Evolutionary conservation across 1,140 invertebrate genomes (phyloP), one percentile per base, ranked within the genome.

Genomic region (Trachymyrmex septentrionalis): DNA sequence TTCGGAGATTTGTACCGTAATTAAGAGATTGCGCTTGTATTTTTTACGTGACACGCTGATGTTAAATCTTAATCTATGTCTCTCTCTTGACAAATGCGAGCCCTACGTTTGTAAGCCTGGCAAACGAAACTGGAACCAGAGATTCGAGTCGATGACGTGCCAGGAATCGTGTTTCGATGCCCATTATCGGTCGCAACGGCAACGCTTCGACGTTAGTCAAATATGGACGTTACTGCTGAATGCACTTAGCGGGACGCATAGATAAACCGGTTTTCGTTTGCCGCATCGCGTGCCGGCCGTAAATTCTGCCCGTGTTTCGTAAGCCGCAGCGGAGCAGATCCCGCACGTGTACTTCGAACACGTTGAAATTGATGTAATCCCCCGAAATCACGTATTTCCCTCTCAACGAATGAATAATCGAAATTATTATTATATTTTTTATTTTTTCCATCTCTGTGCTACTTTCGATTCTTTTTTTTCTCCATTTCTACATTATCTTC

Each of bases 181-280:
- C 38, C 27, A 48, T 66, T 78, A 78, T 78, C 61, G 24, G 24
- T 61, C 57, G n/a, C 75, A 77, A 38, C 53, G 30, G 34, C 38
- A 55, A 27, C 59, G 53, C 53, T 75, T 21, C 53, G 12, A 38
- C 53, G 44, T 64, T 78, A 38, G 16, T 27, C 75, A 48, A 78
- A 50, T 77, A 64, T 64, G 57, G 59, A 55, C 75, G 59, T 44
- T 78, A 63, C 38, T 63, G 59, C 61, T 48, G 59, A 66, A 78
- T 78, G 61, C 76, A 78, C 61, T 66, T 78, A 78, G 24, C 19
- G 19, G 44, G 12, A 66, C 61, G 24, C 61, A 78, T 66, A 66
- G 76, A 78, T 78, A 53, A 78, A 78, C 24, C 59, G 24, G 61
- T 78, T 78, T 78, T 78, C 59, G 61, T 78, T 66, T 24, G 44